phyloP scores from a whole-genome alignment of 2,888 invertebrate genomes.

The Exephanes ischioxanthus region DNA sequence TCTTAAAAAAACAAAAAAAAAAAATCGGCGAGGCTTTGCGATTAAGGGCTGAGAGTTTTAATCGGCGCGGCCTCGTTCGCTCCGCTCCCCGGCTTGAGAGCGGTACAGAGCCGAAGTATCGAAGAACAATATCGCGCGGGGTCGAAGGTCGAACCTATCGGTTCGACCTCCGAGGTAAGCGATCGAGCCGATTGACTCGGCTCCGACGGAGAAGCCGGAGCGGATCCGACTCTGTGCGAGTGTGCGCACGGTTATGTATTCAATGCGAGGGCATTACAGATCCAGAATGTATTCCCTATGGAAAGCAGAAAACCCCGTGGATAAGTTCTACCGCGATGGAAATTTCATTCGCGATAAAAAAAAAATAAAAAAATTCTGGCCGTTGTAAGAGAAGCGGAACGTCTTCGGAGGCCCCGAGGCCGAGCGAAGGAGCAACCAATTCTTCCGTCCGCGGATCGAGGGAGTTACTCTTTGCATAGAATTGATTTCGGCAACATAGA shows the following conservation, averaged over 20 bases:
- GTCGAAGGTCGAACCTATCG: constrained; percentile 29
- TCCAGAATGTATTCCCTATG: constrained; percentile 63
- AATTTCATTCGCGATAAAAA: constrained; percentile 56
- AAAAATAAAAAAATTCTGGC: constrained; percentile 55
- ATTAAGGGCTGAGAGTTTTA: no score
- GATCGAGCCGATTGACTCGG: constrained; percentile 47
- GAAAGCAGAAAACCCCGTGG: constrained; percentile 42
- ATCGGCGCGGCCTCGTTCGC: not conserved
- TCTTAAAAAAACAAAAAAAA: no score
- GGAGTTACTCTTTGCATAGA: constrained; percentile 63
- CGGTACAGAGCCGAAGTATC: constrained; percentile 12
- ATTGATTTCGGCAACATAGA: constrained; percentile 56
- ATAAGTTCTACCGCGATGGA: constrained; percentile 23
- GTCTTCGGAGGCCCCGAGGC: constrained; percentile 41
- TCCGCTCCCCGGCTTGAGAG: not conserved
- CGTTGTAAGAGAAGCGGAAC: constrained; percentile 23
- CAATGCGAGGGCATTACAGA: constrained; percentile 61
- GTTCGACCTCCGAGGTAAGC: constrained; percentile 2
- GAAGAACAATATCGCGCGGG: constrained; percentile 15
- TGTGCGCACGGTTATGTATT: constrained; percentile 47
- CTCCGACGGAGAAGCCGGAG: constrained; percentile 30
- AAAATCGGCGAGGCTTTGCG: no score
- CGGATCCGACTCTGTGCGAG: constrained; percentile 35
- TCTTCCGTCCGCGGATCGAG: constrained; percentile 40
- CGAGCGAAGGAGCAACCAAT: constrained; percentile 50